These are phyloP conservation scores for Holotrichia oblita DNA, from an alignment of 1,140 invertebrate genomes.

Conservation along the genomic window DNA sequence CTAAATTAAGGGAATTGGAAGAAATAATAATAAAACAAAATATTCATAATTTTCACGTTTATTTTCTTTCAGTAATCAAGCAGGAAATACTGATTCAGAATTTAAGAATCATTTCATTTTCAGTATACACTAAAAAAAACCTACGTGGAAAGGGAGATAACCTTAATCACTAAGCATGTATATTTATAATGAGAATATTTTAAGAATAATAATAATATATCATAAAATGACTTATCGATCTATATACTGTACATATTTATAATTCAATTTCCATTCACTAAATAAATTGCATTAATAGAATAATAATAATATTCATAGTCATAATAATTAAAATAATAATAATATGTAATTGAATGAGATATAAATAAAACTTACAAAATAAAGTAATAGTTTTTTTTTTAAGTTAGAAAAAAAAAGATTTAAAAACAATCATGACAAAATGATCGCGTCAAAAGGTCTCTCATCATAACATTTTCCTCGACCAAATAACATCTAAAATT, in stretches of 20 bases:
- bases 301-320: background rate
- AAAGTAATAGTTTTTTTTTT: background rate
- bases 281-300: constrained; percentile 5
- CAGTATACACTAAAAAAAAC: background rate
- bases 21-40: constrained; percentile 17
- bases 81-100: constrained; percentile 28
- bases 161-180: background rate
- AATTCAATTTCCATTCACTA: constrained; percentile 1
- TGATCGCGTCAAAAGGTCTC: background rate
- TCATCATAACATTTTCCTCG: background rate
- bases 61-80: constrained; percentile 32
- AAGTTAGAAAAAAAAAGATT: background rate
- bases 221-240: constrained; percentile 11
- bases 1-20: no score
- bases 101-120: constrained; percentile 31
- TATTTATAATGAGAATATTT: constrained; percentile 18
- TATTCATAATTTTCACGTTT: background rate
- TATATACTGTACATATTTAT: constrained; percentile 12
- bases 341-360: constrained; percentile 12
- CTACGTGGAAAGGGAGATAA: background rate
- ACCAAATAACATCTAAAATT: background rate
- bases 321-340: constrained; percentile 25
- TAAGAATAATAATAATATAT: background rate
- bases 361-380: constrained; percentile 22
- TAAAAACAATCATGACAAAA: background rate